These are phyloP conservation scores for Plectrocnemia conspersa DNA, from an alignment of 1,140 invertebrate genomes.

Conservation along the genomic window DNA sequence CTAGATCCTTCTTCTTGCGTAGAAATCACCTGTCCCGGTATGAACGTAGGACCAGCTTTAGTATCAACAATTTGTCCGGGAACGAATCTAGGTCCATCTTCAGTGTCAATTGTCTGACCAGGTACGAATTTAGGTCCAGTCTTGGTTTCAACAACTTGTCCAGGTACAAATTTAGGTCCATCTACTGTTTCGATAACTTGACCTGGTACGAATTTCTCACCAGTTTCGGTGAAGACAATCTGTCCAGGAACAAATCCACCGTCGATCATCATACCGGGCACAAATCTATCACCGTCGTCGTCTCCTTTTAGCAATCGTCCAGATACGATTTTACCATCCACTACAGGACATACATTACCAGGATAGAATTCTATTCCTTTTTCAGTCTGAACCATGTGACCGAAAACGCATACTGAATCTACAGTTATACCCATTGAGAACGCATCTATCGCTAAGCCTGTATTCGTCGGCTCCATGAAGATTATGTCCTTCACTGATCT, in stretches of 20 bases:
- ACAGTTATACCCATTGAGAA: constrained; percentile 51
- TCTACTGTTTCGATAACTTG: constrained; percentile 65
- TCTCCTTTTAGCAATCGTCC: constrained; percentile 61
- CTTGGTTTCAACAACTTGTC: constrained; percentile 65
- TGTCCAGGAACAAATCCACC: constrained; percentile 67
- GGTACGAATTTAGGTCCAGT: constrained; percentile 66
- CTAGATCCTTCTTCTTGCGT: constrained; percentile 65
- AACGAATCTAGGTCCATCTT: constrained; percentile 64
- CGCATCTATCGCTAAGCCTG: constrained; percentile 57
- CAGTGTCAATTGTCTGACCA: constrained; percentile 64
- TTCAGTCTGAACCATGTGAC: constrained; percentile 63
- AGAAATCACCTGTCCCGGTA: constrained; percentile 68
- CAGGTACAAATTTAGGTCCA: constrained; percentile 65
- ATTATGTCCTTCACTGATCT: constrained; percentile 55
- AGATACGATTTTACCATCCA: constrained; percentile 60
- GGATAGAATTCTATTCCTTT: constrained; percentile 68
- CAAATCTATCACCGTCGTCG: constrained; percentile 59
- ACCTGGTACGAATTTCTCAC: constrained; percentile 71
- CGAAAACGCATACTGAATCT: constrained; percentile 58
- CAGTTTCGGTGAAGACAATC: constrained; percentile 62
- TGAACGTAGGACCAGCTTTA: constrained; percentile 66
- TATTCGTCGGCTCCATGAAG: constrained; percentile 50
- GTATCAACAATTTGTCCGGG: constrained; percentile 70
- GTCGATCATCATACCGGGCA: constrained; percentile 64
- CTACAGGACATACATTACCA: constrained; percentile 47